Percentiles rank a stretch among this genome's conserved stretches.
Conservation (phyloP, 2,113 vertebrate species). For the Promerops cafer region DNA sequence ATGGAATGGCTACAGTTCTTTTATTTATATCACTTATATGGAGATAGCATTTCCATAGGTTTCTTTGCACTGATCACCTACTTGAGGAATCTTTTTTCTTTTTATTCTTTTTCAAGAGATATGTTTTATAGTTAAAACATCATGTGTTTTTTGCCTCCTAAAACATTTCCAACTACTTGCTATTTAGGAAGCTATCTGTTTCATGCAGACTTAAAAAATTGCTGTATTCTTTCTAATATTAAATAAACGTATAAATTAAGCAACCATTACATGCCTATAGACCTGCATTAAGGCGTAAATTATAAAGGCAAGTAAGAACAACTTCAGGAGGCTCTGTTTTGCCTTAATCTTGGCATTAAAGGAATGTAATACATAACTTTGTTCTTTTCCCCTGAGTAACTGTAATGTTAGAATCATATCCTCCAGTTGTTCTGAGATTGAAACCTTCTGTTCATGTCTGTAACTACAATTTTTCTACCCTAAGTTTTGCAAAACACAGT, state of each 20-base stretch:
- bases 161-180: background rate
- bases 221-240: background rate
- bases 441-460: background rate
- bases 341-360: background rate
- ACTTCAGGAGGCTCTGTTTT: background rate
- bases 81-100: background rate
- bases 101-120: background rate
- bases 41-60: background rate
- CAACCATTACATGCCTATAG: background rate
- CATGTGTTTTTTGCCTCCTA: background rate
- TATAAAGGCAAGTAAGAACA: background rate
- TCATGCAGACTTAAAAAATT: background rate
- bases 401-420: background rate
- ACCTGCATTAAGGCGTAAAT: background rate
- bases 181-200: background rate
- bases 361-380: background rate
- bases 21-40: background rate
- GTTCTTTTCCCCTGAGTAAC: background rate
- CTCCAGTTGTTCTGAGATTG: background rate
- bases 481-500: background rate
- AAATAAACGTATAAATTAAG: background rate
- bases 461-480: background rate
- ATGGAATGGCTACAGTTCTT: background rate
- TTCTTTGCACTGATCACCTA: background rate
- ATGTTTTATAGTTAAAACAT: background rate